Evolutionary conservation across 1,140 invertebrate genomes (phyloP).

Genomic region (Zaprionus nigranus): DNA sequence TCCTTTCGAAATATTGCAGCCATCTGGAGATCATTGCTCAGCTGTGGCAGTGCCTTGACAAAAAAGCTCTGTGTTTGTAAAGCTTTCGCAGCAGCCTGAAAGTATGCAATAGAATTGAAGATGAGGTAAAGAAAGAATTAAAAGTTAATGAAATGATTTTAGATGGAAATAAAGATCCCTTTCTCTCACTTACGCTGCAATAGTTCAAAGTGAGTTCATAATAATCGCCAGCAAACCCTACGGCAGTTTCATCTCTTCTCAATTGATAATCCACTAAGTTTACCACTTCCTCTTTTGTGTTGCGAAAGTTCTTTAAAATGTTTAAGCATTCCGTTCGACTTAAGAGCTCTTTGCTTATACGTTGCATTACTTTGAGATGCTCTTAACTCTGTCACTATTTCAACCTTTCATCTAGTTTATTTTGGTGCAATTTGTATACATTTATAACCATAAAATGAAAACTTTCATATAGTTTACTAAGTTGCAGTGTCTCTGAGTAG

Average conservation of each 20-base stretch:
- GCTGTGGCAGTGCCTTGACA: slow-evolving; percentile 62
- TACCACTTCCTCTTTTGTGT: not conserved
- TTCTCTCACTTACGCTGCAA: slow-evolving; percentile 48
- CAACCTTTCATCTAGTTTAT: not conserved
- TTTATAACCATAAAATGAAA: not conserved
- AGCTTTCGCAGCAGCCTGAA: slow-evolving; percentile 37
- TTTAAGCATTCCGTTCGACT: slow-evolving; percentile 45
- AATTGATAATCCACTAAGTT: slow-evolving; percentile 43
- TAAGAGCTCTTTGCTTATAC: slow-evolving; percentile 65
- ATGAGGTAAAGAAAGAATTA: not conserved
- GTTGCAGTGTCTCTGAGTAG: not conserved
- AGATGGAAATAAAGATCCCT: not conserved
- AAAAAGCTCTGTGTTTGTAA: slow-evolving; percentile 37
- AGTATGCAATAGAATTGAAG: slow-evolving; percentile 44
- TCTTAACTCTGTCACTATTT: not conserved
- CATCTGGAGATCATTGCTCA: slow-evolving; percentile 58
- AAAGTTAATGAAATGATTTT: not conserved
- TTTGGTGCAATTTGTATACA: not conserved
- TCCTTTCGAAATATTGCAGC: slow-evolving; percentile 68
- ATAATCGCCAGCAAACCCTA: slow-evolving; percentile 78
- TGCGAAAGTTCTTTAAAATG: slow-evolving; percentile 43
- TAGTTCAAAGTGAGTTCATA: slow-evolving; percentile 58
- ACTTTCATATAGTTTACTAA: not conserved
- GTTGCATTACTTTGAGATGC: slow-evolving; percentile 42
- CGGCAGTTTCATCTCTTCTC: slow-evolving; percentile 38